phyloP scores from a whole-genome alignment of 2,888 invertebrate species.

The Lycia hirtaria region DNA sequence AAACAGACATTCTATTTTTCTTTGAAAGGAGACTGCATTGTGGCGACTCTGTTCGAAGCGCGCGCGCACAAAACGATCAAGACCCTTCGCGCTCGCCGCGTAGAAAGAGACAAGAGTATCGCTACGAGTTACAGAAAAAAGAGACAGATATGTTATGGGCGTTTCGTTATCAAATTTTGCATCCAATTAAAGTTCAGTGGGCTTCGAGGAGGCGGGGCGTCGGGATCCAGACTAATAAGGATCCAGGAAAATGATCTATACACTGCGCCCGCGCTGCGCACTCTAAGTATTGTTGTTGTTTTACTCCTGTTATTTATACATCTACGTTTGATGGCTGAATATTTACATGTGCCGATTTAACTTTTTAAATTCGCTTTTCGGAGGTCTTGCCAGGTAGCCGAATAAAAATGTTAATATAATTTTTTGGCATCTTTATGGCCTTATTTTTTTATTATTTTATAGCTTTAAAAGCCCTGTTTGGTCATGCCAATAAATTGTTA shows the following conservation, averaged over 20 bases:
- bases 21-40: conserved; percentile 75
- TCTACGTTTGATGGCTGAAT: conserved; percentile 77
- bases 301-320: conserved; percentile 77
- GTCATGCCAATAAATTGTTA: conserved; percentile 20
- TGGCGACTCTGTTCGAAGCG: conserved; percentile 62
- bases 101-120: conserved; percentile 50
- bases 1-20: conserved; percentile 77
- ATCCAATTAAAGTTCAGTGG: conserved; percentile 84
- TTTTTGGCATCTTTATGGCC: conserved; percentile 23
- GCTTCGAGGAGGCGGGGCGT: conserved; percentile 77
- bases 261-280: conserved; percentile 67
- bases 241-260: conserved; percentile 84
- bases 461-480: conserved; percentile 4
- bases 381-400: conserved; percentile 46
- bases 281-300: conserved; percentile 81
- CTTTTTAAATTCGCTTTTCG: conserved; percentile 53
- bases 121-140: conserved; percentile 36
- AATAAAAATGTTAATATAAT: conserved; percentile 27
- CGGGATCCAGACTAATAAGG: conserved; percentile 78
- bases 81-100: conserved; percentile 55
- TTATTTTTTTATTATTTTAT: conserved; percentile 7
- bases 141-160: conserved; percentile 65
- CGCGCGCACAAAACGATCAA: conserved; percentile 75
- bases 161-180: conserved; percentile 72
- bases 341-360: conserved; percentile 63